These are phyloP conservation scores for Genyomyrus donnyi DNA, from an alignment of 2,113 vertebrate species.

Conservation along the genomic window DNA sequence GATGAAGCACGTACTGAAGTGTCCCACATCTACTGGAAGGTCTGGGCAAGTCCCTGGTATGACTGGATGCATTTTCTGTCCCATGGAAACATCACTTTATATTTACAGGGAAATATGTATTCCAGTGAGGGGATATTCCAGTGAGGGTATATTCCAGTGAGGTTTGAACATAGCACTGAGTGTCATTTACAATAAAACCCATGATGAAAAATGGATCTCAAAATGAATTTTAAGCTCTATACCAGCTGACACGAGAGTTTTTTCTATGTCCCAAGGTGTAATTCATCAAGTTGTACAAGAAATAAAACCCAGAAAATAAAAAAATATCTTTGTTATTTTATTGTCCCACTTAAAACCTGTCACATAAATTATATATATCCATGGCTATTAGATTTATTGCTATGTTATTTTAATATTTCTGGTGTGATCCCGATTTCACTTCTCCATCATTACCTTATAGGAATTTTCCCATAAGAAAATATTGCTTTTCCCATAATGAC, in stretches of 20 bases:
- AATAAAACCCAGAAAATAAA: not conserved
- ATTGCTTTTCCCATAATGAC: not conserved
- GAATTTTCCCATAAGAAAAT: not conserved
- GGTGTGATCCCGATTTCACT: not conserved
- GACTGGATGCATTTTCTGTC: not conserved
- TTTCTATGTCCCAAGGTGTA: not conserved
- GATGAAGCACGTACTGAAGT: not conserved
- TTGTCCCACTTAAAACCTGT: not conserved
- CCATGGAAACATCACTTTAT: not conserved
- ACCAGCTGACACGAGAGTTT: not conserved
- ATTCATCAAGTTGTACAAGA: not conserved
- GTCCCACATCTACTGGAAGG: not conserved
- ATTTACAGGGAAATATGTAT: not conserved
- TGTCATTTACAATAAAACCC: not conserved
- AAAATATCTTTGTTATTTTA: constrained; percentile 1
- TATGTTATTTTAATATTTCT: not conserved
- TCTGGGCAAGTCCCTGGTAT: not conserved
- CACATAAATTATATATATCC: not conserved
- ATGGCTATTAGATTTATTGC: not conserved
- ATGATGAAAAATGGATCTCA: not conserved
- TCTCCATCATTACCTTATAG: not conserved
- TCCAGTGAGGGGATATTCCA: not conserved
- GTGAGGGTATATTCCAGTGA: not conserved
- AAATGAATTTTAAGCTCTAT: not conserved
- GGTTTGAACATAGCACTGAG: not conserved